Percentiles rank a stretch among this genome's conserved stretches.
Evolutionary conservation across 1,140 invertebrate genomes (phyloP).

Genomic region (Rhopalosiphum maidis): DNA sequence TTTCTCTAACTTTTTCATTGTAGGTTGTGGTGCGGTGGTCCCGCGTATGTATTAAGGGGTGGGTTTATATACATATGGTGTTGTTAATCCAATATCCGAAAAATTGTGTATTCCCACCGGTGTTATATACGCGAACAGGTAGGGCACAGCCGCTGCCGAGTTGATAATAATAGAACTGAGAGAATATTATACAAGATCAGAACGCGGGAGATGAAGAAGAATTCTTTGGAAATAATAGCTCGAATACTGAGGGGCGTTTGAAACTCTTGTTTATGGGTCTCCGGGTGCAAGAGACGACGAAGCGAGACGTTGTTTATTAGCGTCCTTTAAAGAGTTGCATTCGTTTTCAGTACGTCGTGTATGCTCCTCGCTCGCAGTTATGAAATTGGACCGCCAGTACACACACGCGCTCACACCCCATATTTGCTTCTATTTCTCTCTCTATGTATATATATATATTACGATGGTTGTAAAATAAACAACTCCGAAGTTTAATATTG

Average conservation of each 20-base stretch:
- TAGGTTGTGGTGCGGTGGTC: background rate
- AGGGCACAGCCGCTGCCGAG: background rate
- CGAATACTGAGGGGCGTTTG: background rate
- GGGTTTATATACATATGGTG: background rate
- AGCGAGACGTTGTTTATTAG: slow-evolving; percentile 41
- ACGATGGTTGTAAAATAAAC: slow-evolving; percentile 53
- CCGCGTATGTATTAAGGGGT: background rate
- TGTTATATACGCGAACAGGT: background rate
- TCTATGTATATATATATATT: background rate
- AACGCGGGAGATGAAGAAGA: background rate
- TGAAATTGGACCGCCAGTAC: slow-evolving; percentile 47
- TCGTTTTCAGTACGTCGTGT: background rate
- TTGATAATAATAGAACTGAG: slow-evolving; percentile 32
- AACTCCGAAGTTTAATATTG: slow-evolving; percentile 45
- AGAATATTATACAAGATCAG: background rate
- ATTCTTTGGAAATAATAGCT: slow-evolving; percentile 25
- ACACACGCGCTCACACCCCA: background rate
- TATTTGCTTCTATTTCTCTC: background rate
- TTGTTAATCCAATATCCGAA: slow-evolving; percentile 38
- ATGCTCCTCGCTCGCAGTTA: background rate
- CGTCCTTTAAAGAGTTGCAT: slow-evolving; percentile 42
- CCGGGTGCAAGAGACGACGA: slow-evolving; percentile 37
- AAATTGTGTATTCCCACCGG: slow-evolving; percentile 19
- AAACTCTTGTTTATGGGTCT: slow-evolving; percentile 47
- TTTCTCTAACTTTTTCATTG: background rate